Evolutionary conservation across 2,113 vertebrate genomes (phyloP), one percentile per base, ranked within the genome.

Genomic region (Esox niger): DNA sequence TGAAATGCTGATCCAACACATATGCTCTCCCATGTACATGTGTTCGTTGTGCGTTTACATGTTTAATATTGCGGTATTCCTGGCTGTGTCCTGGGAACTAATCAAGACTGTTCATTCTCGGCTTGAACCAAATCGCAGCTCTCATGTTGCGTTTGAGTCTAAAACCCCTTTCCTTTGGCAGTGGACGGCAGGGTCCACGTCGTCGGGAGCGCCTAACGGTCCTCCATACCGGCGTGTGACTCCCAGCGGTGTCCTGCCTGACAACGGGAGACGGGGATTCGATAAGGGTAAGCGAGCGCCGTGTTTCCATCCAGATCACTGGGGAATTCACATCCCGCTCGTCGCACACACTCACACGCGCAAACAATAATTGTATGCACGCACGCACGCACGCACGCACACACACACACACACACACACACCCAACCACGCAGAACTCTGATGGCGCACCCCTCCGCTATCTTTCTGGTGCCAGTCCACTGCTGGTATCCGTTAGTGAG

Each of bases 401-500:
- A 3, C 21, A 20, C 26, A 11, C 64, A 9, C 26, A 35, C 47
- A 56, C n/a, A 21, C 13, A 43, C 32, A 25, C 21, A 35, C 30
- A 54, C 43, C 27, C 38, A 47, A 11, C 5, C 35, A 38, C 11
- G 11, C 35, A 38, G 35, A 2, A 49, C 26, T 31, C 56, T 17
- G 64, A 75, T n/a, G n/a, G n/a, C n/a, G n/a, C n/a, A n/a, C 20
- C 54, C 54, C 55, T 25, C 31, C 58, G n/a, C 64, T 66, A 57
- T 61, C 35, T 74, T 79, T 74, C 74, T 38, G 68, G 67, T 52
- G 29, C 74, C 70, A 29, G 2, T 70, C 70, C 79, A n/a, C 79
- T 87, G 67, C 76, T 75, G 74, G 81, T 85, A 86, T 88, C 88
- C 88, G 88, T 88, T 88, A 87, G 75, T 68, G 71, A 73, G 70